Percentiles rank a stretch among this genome's conserved stretches.
phyloP scores from a whole-genome alignment of 2,888 invertebrate species.

The Dusona sp. region DNA sequence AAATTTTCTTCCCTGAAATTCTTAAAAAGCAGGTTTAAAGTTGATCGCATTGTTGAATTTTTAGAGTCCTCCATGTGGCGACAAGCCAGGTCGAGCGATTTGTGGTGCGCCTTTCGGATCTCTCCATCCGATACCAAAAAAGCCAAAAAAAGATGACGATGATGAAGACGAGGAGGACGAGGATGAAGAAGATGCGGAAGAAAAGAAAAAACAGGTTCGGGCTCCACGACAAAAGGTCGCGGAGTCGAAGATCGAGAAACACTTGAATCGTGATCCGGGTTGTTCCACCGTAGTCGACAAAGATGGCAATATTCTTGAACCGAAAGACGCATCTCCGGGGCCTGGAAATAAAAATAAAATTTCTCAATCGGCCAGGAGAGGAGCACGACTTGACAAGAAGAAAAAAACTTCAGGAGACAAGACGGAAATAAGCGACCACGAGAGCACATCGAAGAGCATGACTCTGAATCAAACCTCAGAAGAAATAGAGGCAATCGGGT shows the following conservation, averaged over 20 bases:
- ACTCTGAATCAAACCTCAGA: not conserved
- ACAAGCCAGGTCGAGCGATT: slow-evolving; percentile 73
- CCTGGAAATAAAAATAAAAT: slow-evolving; percentile 24
- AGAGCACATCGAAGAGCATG: not conserved
- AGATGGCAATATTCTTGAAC: not conserved
- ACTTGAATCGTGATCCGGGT: slow-evolving; percentile 62
- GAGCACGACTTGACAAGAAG: slow-evolving; percentile 43
- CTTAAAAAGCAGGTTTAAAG: not conserved
- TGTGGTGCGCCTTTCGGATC: slow-evolving; percentile 74
- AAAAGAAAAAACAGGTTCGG: slow-evolving; percentile 45
- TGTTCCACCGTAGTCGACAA: slow-evolving; percentile 62
- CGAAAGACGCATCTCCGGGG: not conserved
- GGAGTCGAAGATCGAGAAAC: slow-evolving; percentile 41
- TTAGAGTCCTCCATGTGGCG: slow-evolving; percentile 76
- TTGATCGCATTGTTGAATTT: not conserved
- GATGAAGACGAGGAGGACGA: slow-evolving; percentile 65
- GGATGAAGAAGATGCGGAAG: slow-evolving; percentile 51
- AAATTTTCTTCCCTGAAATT: not conserved
- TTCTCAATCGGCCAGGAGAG: slow-evolving; percentile 5
- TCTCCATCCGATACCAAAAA: slow-evolving; percentile 66
- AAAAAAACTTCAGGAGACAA: slow-evolving; percentile 19
- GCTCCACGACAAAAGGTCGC: slow-evolving; percentile 25
- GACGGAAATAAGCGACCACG: slow-evolving; percentile 5
- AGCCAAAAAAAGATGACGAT: slow-evolving; percentile 65
- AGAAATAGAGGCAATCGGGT: not conserved